Evolutionary conservation across 2,888 invertebrate species (phyloP), one percentile per base, ranked within the genome.

Genomic region (Folsomia manolachei): DNA sequence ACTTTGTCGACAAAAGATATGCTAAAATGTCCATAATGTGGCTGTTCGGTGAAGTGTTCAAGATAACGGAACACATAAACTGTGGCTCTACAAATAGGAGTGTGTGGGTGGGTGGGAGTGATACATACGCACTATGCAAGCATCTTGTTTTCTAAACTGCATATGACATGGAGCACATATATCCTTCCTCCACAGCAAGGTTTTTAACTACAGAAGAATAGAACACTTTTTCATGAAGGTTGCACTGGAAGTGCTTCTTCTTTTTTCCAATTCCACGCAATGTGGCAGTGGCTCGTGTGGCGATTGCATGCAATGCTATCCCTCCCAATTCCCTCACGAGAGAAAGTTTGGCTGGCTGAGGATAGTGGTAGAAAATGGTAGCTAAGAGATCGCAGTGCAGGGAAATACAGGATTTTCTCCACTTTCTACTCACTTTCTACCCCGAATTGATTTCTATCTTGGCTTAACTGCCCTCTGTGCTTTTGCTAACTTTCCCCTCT

Each of bases 391-490:
- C 25, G 64, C n/a, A 27, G 25, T 11, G 26, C 19, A 64, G 19
- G 64, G 64, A 27, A 25, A 64, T 25, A n/a, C 27, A 27, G 27
- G 64, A 27, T 64, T 64, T 24, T 62, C 62, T 19, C 27, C 21
- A 64, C n/a, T 21, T 39, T 39, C n/a, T 60, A 11, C n/a, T 52
- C 69, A 68, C 70, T 73, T 69, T 73, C 61, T 74, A 73, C 73
- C 73, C 72, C 71, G 75, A 75, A 78, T 78, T 76, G 78, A 78
- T 78, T 78, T 76, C 75, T 76, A 73, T 76, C 72, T 72, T 70
- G 62, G 24, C 27, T 25, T 39, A 39, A 39, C 39, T 39, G 39
- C 39, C 39, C 56, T 67, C 52, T 19, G 56, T 0, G 26, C 51
- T 24, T n/a, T 23, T 56, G 1, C 19, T 1, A 4, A 9, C 52